Conservation (phyloP, 2,113 vertebrate genomes). For the Leucoraja erinaceus region DNA sequence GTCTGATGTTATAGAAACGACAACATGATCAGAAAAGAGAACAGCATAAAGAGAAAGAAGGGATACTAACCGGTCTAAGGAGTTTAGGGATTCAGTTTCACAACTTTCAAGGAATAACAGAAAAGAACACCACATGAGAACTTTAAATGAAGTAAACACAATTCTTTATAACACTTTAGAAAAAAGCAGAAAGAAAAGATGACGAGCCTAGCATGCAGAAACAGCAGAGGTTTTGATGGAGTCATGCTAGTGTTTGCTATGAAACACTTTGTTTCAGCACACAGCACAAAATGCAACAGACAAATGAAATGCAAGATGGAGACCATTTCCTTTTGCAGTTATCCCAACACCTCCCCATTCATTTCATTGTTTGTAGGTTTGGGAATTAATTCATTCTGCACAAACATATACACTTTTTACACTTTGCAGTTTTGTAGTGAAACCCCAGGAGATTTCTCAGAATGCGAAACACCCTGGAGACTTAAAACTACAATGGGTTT, state of each 20-base stretch:
- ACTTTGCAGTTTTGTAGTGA: too few relatives aligned
- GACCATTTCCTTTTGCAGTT: neutral
- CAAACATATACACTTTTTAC: neutral
- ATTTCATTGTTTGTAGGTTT: neutral
- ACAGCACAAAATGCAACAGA: neutral
- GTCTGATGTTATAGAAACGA: constrained; percentile 49
- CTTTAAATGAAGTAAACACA: constrained; percentile 25
- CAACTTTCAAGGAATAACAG: constrained; percentile 96
- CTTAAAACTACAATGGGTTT: neutral
- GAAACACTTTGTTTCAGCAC: neutral
- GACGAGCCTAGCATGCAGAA: constrained; percentile 52
- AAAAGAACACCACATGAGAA: constrained; percentile 54
- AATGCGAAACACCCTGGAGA: neutral
- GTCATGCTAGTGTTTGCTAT: constrained; percentile 22
- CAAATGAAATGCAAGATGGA: neutral
- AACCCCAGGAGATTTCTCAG: neutral
- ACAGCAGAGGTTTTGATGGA: neutral
- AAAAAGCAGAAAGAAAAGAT: constrained; percentile 54
- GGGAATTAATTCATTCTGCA: neutral
- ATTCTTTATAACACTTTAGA: constrained; percentile 26
- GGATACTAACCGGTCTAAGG: constrained; percentile 99
- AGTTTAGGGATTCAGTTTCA: constrained; percentile 99
- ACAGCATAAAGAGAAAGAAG: constrained; percentile 71
- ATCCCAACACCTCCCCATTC: neutral
- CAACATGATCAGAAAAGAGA: constrained; percentile 64